These are phyloP conservation scores for Lophius americanus DNA, from an alignment of 2,797 vertebrate species.

Conservation along the genomic window DNA sequence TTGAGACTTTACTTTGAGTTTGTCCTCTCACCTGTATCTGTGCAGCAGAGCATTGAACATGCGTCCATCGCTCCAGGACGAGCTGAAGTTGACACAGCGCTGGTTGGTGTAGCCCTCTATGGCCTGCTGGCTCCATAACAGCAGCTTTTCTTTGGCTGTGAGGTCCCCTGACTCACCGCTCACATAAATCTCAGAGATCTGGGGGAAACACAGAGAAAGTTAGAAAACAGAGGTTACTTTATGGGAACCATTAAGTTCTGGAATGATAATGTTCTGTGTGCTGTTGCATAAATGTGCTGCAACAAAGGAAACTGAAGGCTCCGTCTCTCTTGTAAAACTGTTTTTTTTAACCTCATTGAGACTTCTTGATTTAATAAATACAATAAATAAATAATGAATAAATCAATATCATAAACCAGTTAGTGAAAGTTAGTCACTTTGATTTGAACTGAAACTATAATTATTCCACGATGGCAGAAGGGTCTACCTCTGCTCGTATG, in stretches of 20 bases:
- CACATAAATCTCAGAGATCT: constrained; percentile 99
- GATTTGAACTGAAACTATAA: too few species aligned
- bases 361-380: too few species aligned
- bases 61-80: constrained; percentile 94
- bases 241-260: not conserved
- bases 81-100: constrained; percentile 96
- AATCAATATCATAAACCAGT: too few species aligned
- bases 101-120: constrained; percentile 91
- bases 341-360: too few species aligned
- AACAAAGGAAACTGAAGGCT: too few species aligned
- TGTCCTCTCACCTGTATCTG: constrained; percentile 89
- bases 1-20: not conserved
- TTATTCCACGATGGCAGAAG: too few species aligned
- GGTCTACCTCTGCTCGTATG: too few species aligned
- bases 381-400: too few species aligned
- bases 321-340: too few species aligned
- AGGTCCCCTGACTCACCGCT: constrained; percentile 95
- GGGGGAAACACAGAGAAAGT: constrained; percentile 36
- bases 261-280: too few species aligned
- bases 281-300: too few species aligned
- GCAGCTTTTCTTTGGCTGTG: constrained; percentile 98
- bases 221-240: not conserved
- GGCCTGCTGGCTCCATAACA: constrained; percentile 96
- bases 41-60: constrained; percentile 99
- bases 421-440: too few species aligned